Percentiles rank a stretch among this genome's conserved stretches.
Evolutionary conservation across 1,140 invertebrate genomes (phyloP).

Genomic region (Camponotus pennsylvanicus): DNA sequence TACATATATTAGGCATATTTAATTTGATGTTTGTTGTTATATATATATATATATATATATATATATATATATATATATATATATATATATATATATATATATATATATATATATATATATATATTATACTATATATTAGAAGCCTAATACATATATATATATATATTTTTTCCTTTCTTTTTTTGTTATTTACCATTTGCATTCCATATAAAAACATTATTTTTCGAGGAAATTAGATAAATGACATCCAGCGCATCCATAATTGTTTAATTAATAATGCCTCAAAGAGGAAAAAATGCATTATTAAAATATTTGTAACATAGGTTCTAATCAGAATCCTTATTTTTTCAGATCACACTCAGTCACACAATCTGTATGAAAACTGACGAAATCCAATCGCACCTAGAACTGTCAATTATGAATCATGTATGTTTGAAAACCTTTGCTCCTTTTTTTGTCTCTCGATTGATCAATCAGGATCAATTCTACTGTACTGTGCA

Average conservation of each 20-base stretch:
- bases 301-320: background rate
- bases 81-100: background rate
- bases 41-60: background rate
- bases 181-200: conserved; percentile 73
- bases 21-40: too few species aligned
- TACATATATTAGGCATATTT: too few species aligned
- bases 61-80: background rate
- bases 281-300: background rate
- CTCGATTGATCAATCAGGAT: too few species aligned
- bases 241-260: conserved; percentile 59
- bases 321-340: background rate
- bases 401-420: too few species aligned
- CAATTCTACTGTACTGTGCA: too few species aligned
- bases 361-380: too few species aligned
- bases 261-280: background rate
- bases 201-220: conserved; percentile 77
- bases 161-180: too few species aligned
- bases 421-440: too few species aligned
- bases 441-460: too few species aligned
- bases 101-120: background rate
- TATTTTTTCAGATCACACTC: background rate
- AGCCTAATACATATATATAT: too few species aligned
- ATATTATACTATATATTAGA: too few species aligned
- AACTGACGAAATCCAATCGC: too few species aligned
- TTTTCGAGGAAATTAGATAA: conserved; percentile 72